phyloP scores from a whole-genome alignment of 2,888 invertebrate genomes.

The Trichopria drosophilae region DNA sequence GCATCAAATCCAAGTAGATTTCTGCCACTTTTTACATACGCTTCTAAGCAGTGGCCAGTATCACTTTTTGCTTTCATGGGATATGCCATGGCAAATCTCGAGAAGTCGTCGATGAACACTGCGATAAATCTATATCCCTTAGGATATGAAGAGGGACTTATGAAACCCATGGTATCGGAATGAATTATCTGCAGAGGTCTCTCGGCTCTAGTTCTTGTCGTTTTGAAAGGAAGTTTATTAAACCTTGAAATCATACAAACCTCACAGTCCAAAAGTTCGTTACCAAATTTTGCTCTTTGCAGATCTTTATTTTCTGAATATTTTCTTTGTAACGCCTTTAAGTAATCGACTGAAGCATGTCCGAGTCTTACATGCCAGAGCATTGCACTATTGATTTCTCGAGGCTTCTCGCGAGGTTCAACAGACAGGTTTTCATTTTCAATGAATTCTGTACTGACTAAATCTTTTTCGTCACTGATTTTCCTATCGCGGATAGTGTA shows the following conservation, averaged over 20 bases:
- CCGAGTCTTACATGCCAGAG: conserved; percentile 30
- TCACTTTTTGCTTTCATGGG: too few species aligned
- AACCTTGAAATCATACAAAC: conserved; percentile 30
- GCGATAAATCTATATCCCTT: conserved; percentile 27
- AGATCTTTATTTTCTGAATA: conserved; percentile 14
- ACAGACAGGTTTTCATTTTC: background rate
- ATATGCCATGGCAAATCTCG: too few species aligned
- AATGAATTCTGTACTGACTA: background rate
- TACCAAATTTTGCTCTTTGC: too few species aligned
- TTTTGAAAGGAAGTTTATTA: conserved; percentile 29
- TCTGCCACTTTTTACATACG: conserved; percentile 24
- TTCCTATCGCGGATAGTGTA: too few species aligned
- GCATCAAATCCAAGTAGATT: conserved; percentile 24
- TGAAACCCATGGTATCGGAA: conserved; percentile 33
- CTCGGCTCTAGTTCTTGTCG: conserved; percentile 23
- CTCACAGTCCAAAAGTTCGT: too few species aligned
- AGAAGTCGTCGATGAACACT: conserved; percentile 29
- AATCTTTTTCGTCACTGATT: background rate
- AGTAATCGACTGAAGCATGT: conserved; percentile 22
- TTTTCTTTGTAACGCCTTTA: conserved; percentile 21
- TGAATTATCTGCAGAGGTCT: conserved; percentile 29
- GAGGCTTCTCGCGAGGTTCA: too few species aligned
- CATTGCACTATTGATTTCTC: conserved; percentile 9
- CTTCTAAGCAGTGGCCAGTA: conserved; percentile 30
- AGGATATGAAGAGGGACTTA: conserved; percentile 27